Evolutionary conservation across 2,797 vertebrate species (phyloP).

Genomic region (Euphonia xanthogaster): DNA sequence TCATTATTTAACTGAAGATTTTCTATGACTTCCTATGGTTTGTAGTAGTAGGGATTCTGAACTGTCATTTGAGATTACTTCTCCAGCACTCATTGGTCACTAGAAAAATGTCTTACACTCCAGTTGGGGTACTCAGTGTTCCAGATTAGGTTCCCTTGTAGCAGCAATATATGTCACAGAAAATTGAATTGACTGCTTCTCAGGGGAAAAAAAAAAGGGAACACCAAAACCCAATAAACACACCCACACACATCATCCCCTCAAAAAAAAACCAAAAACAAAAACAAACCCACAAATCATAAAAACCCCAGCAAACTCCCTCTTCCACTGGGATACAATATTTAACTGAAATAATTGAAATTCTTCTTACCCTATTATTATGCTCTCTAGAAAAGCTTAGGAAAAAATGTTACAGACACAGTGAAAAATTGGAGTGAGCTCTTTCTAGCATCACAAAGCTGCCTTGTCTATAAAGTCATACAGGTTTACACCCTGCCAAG

Average conservation of each 20-base stretch:
- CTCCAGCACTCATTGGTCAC: background rate
- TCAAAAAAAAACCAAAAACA: background rate
- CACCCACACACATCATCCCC: background rate
- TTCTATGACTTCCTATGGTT: background rate
- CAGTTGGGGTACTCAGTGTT: background rate
- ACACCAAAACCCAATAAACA: background rate
- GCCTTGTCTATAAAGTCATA: background rate
- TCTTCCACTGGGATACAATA: background rate
- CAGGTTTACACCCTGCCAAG: background rate
- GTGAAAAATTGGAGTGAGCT: background rate
- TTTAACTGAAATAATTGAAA: background rate
- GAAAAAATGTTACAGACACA: background rate
- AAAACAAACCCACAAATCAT: background rate
- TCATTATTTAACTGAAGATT: background rate
- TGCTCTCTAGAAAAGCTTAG: background rate
- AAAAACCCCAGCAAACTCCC: rapidly evolving
- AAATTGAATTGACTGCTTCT: background rate
- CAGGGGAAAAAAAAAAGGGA: rapidly evolving
- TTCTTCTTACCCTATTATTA: background rate
- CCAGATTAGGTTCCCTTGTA: background rate
- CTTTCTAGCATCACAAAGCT: background rate
- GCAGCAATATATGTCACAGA: background rate
- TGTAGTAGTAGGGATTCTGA: background rate
- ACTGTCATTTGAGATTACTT: background rate
- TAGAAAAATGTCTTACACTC: background rate